Conservation (phyloP, 2,113 vertebrate genomes). For the Rhadina sibilatrix region DNA sequence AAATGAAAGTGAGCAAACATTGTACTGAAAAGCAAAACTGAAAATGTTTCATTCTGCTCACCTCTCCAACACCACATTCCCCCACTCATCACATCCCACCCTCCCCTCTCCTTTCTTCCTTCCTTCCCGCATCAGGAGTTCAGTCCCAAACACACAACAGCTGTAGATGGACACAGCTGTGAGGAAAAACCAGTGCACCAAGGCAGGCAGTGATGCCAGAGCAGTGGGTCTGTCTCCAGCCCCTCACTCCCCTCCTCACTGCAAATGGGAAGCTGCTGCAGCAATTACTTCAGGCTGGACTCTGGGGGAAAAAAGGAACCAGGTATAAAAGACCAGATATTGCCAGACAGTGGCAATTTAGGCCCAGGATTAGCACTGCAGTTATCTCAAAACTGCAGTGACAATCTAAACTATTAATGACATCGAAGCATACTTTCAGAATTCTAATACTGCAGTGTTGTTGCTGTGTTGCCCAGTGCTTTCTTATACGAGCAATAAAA, state of each 20-base stretch:
- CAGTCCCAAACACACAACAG: neutral
- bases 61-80: neutral
- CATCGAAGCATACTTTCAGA: neutral
- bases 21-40: neutral
- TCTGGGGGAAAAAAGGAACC: neutral
- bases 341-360: neutral
- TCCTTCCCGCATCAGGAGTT: fast-evolving
- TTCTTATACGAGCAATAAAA: neutral
- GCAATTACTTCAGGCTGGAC: neutral
- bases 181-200: neutral
- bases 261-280: neutral
- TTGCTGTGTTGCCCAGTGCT: neutral
- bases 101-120: neutral
- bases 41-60: neutral
- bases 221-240: neutral
- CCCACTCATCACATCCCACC: neutral
- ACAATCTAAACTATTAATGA: neutral
- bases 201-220: neutral
- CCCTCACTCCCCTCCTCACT: neutral
- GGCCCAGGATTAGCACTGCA: neutral
- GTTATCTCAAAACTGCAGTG: neutral
- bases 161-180: neutral
- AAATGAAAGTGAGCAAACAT: neutral
- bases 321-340: neutral
- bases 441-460: neutral